Conservation (phyloP, 2,888 invertebrate species). For the Laspeyria flexula region DNA sequence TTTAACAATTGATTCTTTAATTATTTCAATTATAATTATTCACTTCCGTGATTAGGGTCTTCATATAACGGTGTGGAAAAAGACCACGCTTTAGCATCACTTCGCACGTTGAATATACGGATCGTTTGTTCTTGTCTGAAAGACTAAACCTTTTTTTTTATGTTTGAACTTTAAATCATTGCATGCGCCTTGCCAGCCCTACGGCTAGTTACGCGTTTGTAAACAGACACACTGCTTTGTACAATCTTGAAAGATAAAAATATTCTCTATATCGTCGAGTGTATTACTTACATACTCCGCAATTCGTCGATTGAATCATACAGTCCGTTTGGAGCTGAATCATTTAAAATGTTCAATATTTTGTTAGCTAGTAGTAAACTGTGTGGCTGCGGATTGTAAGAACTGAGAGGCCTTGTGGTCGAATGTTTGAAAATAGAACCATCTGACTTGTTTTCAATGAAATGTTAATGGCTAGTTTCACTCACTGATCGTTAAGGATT, state of each 20-base stretch:
- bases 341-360: background rate
- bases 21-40: too few relatives aligned
- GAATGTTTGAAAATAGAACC: background rate
- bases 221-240: slow-evolving; percentile 34
- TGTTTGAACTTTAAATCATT: background rate
- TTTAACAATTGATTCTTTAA: too few relatives aligned
- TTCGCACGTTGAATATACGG: too few relatives aligned
- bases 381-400: background rate
- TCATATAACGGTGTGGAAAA: too few relatives aligned
- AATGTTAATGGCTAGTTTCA: background rate
- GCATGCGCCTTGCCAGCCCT: slow-evolving; percentile 8
- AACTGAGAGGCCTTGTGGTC: background rate
- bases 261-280: slow-evolving; percentile 24
- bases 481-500: background rate
- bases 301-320: slow-evolving; percentile 28
- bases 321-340: slow-evolving; percentile 4
- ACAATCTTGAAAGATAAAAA: slow-evolving; percentile 38
- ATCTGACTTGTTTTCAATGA: background rate
- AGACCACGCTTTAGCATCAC: too few relatives aligned
- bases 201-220: slow-evolving; percentile 19
- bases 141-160: too few relatives aligned
- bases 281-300: slow-evolving; percentile 13
- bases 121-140: too few relatives aligned
- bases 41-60: too few relatives aligned
- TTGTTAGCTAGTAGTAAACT: background rate